phyloP scores from a whole-genome alignment of 2,888 invertebrate species.

The Caenorhabditis plicata region DNA sequence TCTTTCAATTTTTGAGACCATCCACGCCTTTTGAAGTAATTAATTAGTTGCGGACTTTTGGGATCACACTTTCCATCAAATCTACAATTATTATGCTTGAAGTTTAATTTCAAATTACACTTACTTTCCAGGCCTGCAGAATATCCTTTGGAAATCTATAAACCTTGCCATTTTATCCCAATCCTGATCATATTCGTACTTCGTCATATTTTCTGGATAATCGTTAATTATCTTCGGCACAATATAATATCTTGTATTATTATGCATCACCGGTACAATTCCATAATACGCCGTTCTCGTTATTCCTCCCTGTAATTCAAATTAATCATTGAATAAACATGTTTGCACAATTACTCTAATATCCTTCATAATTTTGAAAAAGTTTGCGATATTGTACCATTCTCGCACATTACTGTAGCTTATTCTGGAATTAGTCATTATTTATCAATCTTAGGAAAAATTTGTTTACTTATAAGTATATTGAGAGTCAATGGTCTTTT shows the following conservation, averaged over 20 bases:
- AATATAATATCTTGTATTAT: slow-evolving; percentile 78
- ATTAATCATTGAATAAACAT: too few relatives aligned
- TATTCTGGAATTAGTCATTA: slow-evolving; percentile 29
- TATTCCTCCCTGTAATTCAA: slow-evolving; percentile 88
- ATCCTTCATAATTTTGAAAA: slow-evolving; percentile 59
- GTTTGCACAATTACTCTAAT: too few relatives aligned
- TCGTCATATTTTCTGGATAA: slow-evolving; percentile 13
- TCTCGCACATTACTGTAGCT: slow-evolving; percentile 49
- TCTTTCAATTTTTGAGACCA: slow-evolving; percentile 49
- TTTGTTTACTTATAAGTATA: too few relatives aligned
- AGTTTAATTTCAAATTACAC: background rate
- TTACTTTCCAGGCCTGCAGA: slow-evolving; percentile 57
- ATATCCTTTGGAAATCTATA: slow-evolving; percentile 57
- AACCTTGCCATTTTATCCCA: slow-evolving; percentile 59
- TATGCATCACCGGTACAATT: slow-evolving; percentile 84
- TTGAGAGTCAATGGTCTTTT: too few relatives aligned
- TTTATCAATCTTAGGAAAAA: too few relatives aligned
- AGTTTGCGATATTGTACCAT: slow-evolving; percentile 53
- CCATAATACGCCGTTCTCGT: slow-evolving; percentile 93
- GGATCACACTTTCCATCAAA: slow-evolving; percentile 61
- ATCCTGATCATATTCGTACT: slow-evolving; percentile 40
- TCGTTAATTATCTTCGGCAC: slow-evolving; percentile 21
- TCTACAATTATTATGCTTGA: slow-evolving; percentile 28
- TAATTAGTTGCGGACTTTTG: slow-evolving; percentile 50
- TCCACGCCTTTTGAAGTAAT: slow-evolving; percentile 52